phyloP scores from a whole-genome alignment of 1,140 invertebrate genomes.

The Heliconius himera region DNA sequence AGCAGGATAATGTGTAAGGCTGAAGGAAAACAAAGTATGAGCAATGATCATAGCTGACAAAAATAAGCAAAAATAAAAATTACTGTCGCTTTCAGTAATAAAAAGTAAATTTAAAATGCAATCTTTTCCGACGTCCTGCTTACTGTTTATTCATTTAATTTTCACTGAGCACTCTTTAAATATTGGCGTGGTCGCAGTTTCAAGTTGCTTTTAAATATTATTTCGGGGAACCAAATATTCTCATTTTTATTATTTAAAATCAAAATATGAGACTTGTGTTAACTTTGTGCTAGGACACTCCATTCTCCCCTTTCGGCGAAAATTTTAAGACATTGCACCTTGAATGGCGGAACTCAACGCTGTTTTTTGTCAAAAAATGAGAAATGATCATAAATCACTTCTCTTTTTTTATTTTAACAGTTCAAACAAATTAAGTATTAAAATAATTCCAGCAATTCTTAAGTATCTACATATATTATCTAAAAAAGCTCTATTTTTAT shows the following conservation, averaged over 20 bases:
- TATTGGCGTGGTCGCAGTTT: not conserved
- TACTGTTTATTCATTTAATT: slow-evolving; percentile 7
- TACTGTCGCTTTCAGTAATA: not conserved
- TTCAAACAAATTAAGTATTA: too few relatives aligned
- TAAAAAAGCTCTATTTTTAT: too few relatives aligned
- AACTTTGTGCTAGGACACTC: too few relatives aligned
- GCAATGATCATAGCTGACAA: too few relatives aligned
- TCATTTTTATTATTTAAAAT: not conserved
- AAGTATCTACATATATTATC: too few relatives aligned
- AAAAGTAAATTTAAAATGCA: not conserved
- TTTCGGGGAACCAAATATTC: not conserved
- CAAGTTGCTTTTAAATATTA: slow-evolving; percentile 6
- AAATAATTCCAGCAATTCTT: too few relatives aligned
- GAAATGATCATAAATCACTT: too few relatives aligned
- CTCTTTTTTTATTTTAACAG: too few relatives aligned
- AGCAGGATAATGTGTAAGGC: too few relatives aligned
- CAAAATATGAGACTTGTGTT: not conserved
- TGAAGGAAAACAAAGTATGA: not conserved
- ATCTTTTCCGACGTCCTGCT: not conserved
- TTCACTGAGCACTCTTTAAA: slow-evolving; percentile 5
- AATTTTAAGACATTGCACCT: not conserved
- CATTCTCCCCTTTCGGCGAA: not conserved
- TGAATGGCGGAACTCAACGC: too few relatives aligned
- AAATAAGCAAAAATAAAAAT: not conserved
- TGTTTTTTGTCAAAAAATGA: too few relatives aligned